Base-by-base conservation (phyloP, 92 coral and sea anemone species). In the Phenganax marumi region DNA sequence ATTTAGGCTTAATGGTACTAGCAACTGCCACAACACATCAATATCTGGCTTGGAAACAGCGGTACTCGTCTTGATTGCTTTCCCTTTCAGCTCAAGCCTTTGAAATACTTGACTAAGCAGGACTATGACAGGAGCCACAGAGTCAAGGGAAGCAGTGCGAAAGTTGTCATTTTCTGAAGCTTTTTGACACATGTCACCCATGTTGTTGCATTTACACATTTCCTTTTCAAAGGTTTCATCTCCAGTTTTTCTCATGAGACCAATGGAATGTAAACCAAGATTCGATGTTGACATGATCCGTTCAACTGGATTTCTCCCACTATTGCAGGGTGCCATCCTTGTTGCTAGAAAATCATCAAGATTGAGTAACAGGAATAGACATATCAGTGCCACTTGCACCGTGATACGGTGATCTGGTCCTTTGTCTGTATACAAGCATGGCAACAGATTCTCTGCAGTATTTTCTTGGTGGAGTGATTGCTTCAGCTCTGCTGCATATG, bases 401-500 rank as follows among this genome's bases (percentile, higher is more conserved):
- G 21, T 80, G 9, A 60, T 47, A 13, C 75, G 52, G 73, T 80
- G 84, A 53, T 80, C 84, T 14, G 75, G 84, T 8, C 84, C 75
- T 17, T 75, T 75, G 50, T 80, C 84, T 12, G 74, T 80, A 43
- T 65, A 80, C 55, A 80, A 7, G 60, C 22, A 50, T 47, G 63
- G 54, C 12, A 80, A 49, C 24, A 76, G 87, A 47, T 64, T 61
- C 58, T 65, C 76, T 19, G 68, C 68, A 63, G 46, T 72, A 57
- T 50, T 64, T 18, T 81, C 72, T 17, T 54, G 50, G 63, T 63
- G 25, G 52, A 84, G 69, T 61, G 57, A 62, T 18, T 58, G 75
- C 25, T 61, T 74, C 54, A 84, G 25, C 87, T 84, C 87, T 19
- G 76, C 48, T 62, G 80, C 80, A 73, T n/a, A n/a, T 84, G 87